Evolutionary conservation across 2,113 vertebrate genomes (phyloP).

Genomic region (Ciconia stormi): DNA sequence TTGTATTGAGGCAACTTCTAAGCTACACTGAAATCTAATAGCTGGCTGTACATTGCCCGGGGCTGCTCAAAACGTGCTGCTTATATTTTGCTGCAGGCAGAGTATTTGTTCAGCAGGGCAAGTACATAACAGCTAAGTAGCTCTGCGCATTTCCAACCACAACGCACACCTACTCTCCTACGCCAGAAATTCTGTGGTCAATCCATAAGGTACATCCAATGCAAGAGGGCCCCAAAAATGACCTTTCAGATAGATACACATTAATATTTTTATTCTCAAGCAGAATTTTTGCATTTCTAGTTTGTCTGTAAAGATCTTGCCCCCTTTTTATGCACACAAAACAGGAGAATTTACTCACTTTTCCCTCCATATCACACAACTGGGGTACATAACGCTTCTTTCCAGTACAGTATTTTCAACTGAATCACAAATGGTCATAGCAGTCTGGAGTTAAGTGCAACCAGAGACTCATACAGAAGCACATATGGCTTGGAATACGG

Average conservation of each 20-base stretch:
- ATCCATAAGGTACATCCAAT: too few species aligned
- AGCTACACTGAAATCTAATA: neutral
- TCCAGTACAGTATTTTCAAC: neutral
- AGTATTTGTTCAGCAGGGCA: neutral
- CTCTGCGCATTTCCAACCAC: neutral
- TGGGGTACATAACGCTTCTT: neutral
- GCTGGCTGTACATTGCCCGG: neutral
- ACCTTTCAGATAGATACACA: neutral
- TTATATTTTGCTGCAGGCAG: neutral
- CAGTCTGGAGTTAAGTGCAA: neutral
- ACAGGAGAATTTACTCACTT: neutral
- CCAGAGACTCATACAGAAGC: neutral
- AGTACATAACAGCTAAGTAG: rapidly evolving
- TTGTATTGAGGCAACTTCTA: neutral
- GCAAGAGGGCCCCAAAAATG: neutral
- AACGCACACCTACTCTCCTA: rapidly evolving
- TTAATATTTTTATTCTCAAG: neutral
- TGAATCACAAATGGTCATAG: neutral
- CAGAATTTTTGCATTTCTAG: neutral
- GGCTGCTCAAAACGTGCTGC: neutral
- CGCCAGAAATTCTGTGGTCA: neutral
- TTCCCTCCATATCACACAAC: neutral
- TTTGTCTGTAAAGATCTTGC: neutral
- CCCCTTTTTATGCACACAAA: neutral
- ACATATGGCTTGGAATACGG: neutral